Conservation (phyloP, 2,888 invertebrate genomes). For the Drosophila formosana region DNA sequence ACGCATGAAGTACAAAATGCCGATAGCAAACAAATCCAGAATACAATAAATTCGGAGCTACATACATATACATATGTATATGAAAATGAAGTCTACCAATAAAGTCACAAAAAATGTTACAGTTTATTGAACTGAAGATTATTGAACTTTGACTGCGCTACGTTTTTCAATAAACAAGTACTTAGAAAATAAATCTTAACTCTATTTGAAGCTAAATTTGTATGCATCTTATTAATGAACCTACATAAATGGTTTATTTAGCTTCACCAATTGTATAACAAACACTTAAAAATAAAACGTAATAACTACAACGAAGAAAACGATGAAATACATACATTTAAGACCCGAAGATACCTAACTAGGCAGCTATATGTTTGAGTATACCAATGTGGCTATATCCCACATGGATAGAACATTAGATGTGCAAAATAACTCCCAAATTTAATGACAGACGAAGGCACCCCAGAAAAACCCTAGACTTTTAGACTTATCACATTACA, state of each 20-base stretch:
- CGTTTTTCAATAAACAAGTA: background rate
- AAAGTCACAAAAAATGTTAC: background rate
- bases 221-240: no score
- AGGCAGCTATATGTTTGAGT: background rate
- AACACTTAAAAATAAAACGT: background rate
- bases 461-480: slow-evolving; percentile 17
- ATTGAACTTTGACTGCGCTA: slow-evolving; percentile 17
- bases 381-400: background rate
- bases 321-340: background rate
- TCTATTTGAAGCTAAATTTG: no score
- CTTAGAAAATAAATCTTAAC: no score
- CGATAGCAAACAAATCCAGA: slow-evolving; percentile 3
- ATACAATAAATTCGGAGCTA: slow-evolving; percentile 9
- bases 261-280: background rate
- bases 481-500: slow-evolving; percentile 45
- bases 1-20: slow-evolving; percentile 1
- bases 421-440: background rate
- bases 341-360: background rate
- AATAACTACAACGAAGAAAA: background rate
- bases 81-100: background rate
- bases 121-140: slow-evolving; percentile 26
- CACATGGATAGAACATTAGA: background rate
- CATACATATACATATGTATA: background rate
- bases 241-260: background rate
- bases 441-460: background rate